phyloP scores from a whole-genome alignment of 2,113 vertebrate genomes.

The Balaenoptera acutorostrata region DNA sequence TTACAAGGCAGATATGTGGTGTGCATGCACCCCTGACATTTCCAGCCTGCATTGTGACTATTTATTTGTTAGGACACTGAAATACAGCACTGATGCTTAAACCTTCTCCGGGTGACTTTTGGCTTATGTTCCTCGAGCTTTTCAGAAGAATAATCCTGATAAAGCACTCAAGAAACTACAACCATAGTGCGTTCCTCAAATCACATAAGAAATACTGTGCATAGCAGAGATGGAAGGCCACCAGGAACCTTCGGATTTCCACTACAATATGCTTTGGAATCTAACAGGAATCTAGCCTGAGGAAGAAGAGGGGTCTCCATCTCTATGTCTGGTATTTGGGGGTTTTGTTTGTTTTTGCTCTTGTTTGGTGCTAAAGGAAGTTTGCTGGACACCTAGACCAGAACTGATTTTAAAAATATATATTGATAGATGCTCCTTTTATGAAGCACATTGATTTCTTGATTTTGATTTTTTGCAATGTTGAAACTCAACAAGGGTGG shows the following conservation, averaged over 20 bases:
- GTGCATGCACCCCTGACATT: conserved; percentile 41
- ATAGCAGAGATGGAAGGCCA: background rate
- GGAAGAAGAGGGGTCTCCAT: conserved; percentile 2
- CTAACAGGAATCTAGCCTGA: background rate
- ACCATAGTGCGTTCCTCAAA: background rate
- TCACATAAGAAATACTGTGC: background rate
- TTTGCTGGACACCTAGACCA: background rate
- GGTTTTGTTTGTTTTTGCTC: background rate
- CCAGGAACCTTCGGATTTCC: background rate
- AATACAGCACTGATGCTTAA: background rate
- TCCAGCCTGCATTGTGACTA: background rate
- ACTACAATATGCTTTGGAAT: background rate
- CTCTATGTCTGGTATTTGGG: background rate
- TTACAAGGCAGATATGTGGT: conserved; percentile 39
- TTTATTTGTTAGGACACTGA: conserved; percentile 47
- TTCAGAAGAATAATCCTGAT: background rate
- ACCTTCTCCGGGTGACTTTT: background rate
- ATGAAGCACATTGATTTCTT: background rate
- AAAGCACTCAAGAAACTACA: background rate
- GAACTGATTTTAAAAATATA: background rate
- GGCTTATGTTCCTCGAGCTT: conserved; percentile 16
- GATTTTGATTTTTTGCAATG: background rate
- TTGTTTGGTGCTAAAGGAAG: background rate
- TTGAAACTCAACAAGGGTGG: background rate
- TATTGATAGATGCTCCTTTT: background rate